Evolutionary conservation across 2,888 invertebrate species (phyloP).

Genomic region (Eupithecia vulgata): DNA sequence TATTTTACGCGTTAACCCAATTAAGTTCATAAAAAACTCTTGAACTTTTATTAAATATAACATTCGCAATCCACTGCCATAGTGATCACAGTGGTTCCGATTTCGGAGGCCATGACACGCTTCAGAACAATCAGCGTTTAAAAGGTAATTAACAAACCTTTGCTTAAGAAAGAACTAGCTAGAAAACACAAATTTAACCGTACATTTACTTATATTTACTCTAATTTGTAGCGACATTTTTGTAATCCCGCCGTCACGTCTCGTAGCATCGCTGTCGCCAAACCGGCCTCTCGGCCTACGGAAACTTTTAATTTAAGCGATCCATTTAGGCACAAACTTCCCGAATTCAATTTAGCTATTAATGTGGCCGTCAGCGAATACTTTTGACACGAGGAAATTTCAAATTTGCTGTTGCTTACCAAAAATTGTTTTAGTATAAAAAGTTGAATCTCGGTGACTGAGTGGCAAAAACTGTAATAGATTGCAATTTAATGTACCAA

Average conservation of each 20-base stretch:
- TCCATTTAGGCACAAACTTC: slow-evolving; percentile 18
- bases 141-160: background rate
- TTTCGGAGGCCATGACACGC: background rate
- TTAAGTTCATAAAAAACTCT: too few relatives aligned
- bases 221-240: background rate
- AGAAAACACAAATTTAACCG: background rate
- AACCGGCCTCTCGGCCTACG: slow-evolving; percentile 5
- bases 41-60: too few relatives aligned
- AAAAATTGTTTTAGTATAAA: background rate
- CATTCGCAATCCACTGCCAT: too few relatives aligned
- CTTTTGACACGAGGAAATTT: slow-evolving; percentile 23
- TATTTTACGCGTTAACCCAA: background rate
- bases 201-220: background rate
- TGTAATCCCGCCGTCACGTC: background rate
- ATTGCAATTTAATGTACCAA: too few relatives aligned
- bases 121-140: background rate
- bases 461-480: too few relatives aligned
- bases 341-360: slow-evolving; percentile 25
- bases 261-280: background rate
- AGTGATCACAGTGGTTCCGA: too few relatives aligned
- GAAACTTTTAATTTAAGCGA: slow-evolving; percentile 17
- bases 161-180: background rate
- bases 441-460: background rate
- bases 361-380: slow-evolving; percentile 21
- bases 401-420: background rate